A percentile compares a stretch with the other conserved stretches of the same genome.
phyloP scores from a whole-genome alignment of 2,797 vertebrate genomes.

The Pseudochirops corinnae region DNA sequence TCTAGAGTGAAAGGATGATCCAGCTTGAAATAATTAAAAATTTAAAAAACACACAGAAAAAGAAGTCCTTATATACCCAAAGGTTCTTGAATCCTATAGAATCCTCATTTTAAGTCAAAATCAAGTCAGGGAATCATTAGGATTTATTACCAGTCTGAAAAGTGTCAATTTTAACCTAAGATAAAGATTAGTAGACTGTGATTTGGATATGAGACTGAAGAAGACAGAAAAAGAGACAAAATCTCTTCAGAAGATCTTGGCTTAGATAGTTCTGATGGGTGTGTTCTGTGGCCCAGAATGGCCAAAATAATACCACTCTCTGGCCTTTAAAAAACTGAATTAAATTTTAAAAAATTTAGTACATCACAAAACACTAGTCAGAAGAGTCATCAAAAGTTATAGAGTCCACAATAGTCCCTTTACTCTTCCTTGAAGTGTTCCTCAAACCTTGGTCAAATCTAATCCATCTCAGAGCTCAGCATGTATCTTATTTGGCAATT shows the following conservation, averaged over 20 bases:
- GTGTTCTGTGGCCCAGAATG: not conserved
- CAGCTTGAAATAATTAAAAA: constrained; percentile 48
- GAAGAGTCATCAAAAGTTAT: not conserved
- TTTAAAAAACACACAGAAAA: constrained; percentile 26
- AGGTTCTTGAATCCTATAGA: constrained; percentile 13
- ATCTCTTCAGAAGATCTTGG: not conserved
- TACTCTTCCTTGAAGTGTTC: not conserved
- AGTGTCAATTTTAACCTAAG: constrained; percentile 33
- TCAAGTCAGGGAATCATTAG: constrained; percentile 54
- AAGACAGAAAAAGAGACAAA: not conserved
- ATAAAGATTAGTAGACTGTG: not conserved
- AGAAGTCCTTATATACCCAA: not conserved
- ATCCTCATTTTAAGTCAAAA: constrained; percentile 24
- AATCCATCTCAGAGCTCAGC: not conserved
- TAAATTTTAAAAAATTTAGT: not conserved
- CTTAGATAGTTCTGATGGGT: not conserved
- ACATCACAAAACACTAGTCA: not conserved
- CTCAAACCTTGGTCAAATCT: not conserved
- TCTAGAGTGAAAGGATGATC: not conserved
- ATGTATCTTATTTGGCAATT: not conserved
- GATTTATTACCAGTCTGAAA: not conserved
- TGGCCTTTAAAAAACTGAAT: not conserved
- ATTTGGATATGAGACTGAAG: rapidly evolving
- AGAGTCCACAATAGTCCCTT: not conserved
- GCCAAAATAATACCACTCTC: not conserved